These are phyloP conservation scores for Druceiella hillmani DNA, from an alignment of 2,888 invertebrate species.

Conservation along the genomic window DNA sequence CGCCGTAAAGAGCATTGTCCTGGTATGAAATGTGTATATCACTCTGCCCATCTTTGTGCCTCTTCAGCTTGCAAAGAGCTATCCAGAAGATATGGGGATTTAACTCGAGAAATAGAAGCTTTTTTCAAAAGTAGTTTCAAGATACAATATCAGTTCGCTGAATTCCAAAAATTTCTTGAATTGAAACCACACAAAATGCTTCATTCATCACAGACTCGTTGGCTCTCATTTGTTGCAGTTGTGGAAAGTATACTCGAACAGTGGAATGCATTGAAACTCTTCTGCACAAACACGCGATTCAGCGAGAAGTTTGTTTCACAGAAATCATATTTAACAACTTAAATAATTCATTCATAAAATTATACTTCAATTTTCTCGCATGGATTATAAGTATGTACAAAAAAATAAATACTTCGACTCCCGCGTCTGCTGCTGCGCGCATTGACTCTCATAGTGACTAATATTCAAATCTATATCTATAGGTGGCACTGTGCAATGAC, in stretches of 20 bases:
- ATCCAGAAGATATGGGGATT: slow-evolving; percentile 14
- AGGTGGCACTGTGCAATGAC: no score
- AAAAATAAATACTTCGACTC: no score
- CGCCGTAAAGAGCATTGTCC: slow-evolving; percentile 16
- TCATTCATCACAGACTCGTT: slow-evolving; percentile 20
- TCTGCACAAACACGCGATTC: no score
- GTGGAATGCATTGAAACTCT: slow-evolving; percentile 15
- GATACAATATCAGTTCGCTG: slow-evolving; percentile 13
- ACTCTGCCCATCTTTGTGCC: slow-evolving; percentile 16
- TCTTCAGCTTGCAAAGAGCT: slow-evolving; percentile 16
- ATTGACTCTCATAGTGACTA: no score
- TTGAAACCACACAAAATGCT: slow-evolving; percentile 16
- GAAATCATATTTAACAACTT: slow-evolving; percentile 12
- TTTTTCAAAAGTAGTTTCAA: slow-evolving; percentile 18
- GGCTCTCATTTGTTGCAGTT: slow-evolving; percentile 17
- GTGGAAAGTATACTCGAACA: slow-evolving; percentile 17
- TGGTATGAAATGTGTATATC: slow-evolving; percentile 25
- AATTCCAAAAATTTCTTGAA: slow-evolving; percentile 18
- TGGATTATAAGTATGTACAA: slow-evolving; percentile 14
- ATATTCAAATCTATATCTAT: no score
- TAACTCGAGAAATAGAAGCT: slow-evolving; percentile 17
- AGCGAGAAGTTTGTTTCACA: no score
- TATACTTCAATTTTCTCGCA: slow-evolving; percentile 17
- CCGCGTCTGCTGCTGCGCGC: no score
- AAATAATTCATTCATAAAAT: slow-evolving; percentile 16